Evolutionary conservation across 2,113 vertebrate genomes (phyloP).

Genomic region (Chionomys nivalis): DNA sequence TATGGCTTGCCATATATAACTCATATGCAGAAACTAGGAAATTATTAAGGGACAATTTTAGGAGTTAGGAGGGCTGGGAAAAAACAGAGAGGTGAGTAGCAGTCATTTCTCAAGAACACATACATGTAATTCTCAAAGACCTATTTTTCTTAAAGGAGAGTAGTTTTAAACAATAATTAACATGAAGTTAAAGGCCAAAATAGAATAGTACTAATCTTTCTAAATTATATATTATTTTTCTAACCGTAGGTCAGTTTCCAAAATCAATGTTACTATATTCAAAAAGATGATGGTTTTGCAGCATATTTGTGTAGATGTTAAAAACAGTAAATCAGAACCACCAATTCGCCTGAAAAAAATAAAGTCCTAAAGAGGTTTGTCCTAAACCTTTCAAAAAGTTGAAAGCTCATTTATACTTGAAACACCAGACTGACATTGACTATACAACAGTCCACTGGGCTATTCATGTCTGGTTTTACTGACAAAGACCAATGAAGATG

Average conservation of each 20-base stretch:
- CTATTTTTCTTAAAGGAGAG: background rate
- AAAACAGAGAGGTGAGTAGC: background rate
- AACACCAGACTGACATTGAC: slow-evolving; percentile 67
- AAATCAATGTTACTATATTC: slow-evolving; percentile 61
- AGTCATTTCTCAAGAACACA: background rate
- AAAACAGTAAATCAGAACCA: background rate
- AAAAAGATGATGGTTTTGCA: background rate
- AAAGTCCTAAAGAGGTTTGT: slow-evolving; percentile 27
- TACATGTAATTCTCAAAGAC: background rate
- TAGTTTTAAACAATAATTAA: slow-evolving; percentile 59
- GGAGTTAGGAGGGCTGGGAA: background rate
- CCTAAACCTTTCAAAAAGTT: slow-evolving; percentile 48
- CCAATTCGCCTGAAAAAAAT: slow-evolving; percentile 55
- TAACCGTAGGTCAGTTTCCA: slow-evolving; percentile 65
- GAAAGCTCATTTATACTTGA: slow-evolving; percentile 38
- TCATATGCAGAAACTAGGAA: background rate
- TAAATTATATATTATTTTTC: slow-evolving; percentile 70
- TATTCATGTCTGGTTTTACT: slow-evolving; percentile 65
- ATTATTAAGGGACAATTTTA: background rate
- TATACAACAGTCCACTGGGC: slow-evolving; percentile 40
- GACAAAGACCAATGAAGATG: slow-evolving; percentile 60
- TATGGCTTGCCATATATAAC: background rate
- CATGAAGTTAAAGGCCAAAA: slow-evolving; percentile 31
- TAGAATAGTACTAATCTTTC: slow-evolving; percentile 69
- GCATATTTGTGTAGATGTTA: background rate